Base-by-base conservation (phyloP, 2,888 invertebrate species). In the Lissocephala sabroskyi region DNA sequence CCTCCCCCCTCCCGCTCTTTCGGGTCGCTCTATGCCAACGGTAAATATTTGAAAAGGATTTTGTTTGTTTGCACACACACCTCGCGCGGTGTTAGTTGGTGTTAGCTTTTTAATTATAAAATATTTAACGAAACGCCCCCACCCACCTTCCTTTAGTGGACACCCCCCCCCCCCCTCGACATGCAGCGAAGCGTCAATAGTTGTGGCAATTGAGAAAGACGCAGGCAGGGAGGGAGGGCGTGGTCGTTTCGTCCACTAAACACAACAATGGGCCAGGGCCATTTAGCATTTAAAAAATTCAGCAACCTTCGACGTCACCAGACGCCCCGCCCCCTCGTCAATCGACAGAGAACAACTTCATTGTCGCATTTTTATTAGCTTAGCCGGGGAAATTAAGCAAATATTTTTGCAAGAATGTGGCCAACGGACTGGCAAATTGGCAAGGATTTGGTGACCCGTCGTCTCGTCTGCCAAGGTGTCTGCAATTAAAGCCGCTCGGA, bases 51-150 rank as follows among this genome's bases (percentile, higher is more conserved):
- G 80, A 73, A 79, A 79, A 79, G 79, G 79, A 79, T 79, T 74
- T 79, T 79, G 79, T 80, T 79, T 80, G 79, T 79, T 80, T 80
- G 66, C 77, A 71, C 76, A 78, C 74, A 79, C 79, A 80, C 80
- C 76, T 79, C 75, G 65, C 61, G 63, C 65, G 66, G 66, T 79
- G 77, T 76, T 79, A 79, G 76, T 68, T 70, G 74, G 79, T 81
- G 79, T 79, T 81, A 81, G 79, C 81, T 81, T 81, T 81, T 81
- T 80, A 81, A 81, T 80, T 81, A 81, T 81, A 81, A 81, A 81
- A 81, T 81, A 81, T 81, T 81, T 78, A 81, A 79, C 77, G 68
- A 75, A 65, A 70, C 63, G 64, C 80, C 75, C 73, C 65, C 76
- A 79, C 79, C 65, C 23, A 23, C 7, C 23, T 23, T 7, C 23